Evolutionary conservation across 2,113 vertebrate species (phyloP).

Genomic region (Pollimyrus isidori): DNA sequence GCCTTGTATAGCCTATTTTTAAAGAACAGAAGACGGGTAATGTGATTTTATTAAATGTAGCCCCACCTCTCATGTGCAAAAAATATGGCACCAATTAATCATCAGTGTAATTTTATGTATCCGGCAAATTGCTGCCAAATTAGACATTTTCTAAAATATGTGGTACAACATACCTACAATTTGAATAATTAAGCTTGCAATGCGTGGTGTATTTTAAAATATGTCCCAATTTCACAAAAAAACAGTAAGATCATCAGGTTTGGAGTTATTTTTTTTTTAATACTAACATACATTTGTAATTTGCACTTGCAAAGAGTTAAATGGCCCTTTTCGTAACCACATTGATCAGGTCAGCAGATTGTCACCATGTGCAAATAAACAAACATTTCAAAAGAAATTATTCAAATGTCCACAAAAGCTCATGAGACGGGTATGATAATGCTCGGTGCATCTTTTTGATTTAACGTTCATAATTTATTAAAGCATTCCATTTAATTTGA

Average conservation of each 20-base stretch:
- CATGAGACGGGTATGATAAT: background rate
- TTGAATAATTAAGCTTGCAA: background rate
- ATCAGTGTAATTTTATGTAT: background rate
- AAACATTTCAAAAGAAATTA: background rate
- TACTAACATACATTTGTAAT: background rate
- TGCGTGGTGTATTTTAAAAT: background rate
- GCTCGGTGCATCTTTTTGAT: background rate
- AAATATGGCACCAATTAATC: background rate
- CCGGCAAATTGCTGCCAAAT: background rate
- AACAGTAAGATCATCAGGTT: background rate
- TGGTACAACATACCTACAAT: background rate
- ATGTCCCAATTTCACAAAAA: background rate
- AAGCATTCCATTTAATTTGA: background rate
- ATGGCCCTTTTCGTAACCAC: background rate
- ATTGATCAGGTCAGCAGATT: background rate
- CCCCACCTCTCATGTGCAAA: background rate
- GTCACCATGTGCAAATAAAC: background rate
- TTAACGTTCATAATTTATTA: background rate
- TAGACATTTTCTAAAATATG: background rate
- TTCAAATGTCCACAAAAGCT: background rate
- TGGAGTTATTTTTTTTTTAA: background rate
- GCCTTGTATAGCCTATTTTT: background rate
- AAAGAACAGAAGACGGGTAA: background rate
- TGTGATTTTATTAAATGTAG: background rate
- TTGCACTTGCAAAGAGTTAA: background rate